Evolutionary conservation across 1,140 invertebrate species (phyloP), one percentile per base, ranked within the genome.

Genomic region (Steinernema khuongi): DNA sequence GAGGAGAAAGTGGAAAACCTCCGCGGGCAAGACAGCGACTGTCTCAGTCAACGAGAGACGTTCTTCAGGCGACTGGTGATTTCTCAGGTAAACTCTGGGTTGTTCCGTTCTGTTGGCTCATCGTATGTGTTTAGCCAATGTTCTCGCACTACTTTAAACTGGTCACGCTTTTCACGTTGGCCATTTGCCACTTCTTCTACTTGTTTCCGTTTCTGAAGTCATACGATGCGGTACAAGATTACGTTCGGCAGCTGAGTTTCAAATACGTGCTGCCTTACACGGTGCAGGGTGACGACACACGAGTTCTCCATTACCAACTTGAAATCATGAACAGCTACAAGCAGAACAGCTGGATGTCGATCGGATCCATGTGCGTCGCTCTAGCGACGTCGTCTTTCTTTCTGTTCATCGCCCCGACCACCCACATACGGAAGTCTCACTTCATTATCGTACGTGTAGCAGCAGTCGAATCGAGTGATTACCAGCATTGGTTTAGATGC

Each of bases 261-360:
- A 60, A 60, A 26, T 60, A 60, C 50, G 7, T 7, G 4, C 50
- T 26, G 7, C 19, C 26, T 4, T 17, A n/a, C 50, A 60, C 50
- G 14, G 11, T 22, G 11, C 11, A 60, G 14, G 50, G 50, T 22
- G 50, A 60, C 19, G 50, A 60, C 50, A 60, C 50, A 14, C 50
- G 50, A 7, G 50, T 60, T 11, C 50, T 60, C 50, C 50, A 60
- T 22, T 60, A 60, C 19, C 50, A 60, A 26, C 50, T 60, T 11
- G 50, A 60, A 14, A 26, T 60, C 4, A 7, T 60, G 50, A 22
- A 60, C 19, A 60, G 50, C 50, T 83, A 83, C 75, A 85, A 81
- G 44, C 78, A 84, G 71, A 83, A 83, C 67, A 74, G 78, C 19
- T 85, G 81, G 81, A 82, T 85, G 79, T 81, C 79, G 1, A 81